phyloP scores from a whole-genome alignment of 2,797 vertebrate species.

The Muraenolepis orangiensis region DNA sequence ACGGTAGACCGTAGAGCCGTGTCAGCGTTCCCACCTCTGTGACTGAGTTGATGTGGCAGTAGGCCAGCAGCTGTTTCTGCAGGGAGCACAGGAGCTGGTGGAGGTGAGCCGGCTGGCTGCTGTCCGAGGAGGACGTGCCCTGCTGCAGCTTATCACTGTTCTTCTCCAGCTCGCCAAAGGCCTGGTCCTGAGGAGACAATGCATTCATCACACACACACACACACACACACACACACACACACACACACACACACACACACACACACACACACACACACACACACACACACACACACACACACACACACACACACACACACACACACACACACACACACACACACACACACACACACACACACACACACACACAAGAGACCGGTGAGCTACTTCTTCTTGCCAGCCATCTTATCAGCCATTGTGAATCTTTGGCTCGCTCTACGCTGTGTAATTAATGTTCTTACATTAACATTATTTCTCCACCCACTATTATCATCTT shows the following conservation, averaged over 20 bases:
- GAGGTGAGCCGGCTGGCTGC: slow-evolving; percentile 95
- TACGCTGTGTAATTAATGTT: too few relatives aligned
- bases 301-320: slow-evolving; percentile 11
- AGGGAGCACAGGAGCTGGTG: slow-evolving; percentile 94
- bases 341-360: too few relatives aligned
- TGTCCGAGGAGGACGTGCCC: slow-evolving; percentile 89
- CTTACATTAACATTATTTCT: too few relatives aligned
- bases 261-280: too few relatives aligned
- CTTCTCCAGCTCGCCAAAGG: slow-evolving; percentile 96
- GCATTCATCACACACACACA: slow-evolving; percentile 12
- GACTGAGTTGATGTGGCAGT: slow-evolving; percentile 91
- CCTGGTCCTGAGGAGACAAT: slow-evolving; percentile 90
- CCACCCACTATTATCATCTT: too few relatives aligned
- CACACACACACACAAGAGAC: too few relatives aligned
- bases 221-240: slow-evolving; percentile 10
- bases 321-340: too few relatives aligned
- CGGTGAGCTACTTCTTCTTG: too few relatives aligned
- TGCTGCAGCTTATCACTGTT: slow-evolving; percentile 95
- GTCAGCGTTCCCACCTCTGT: slow-evolving; percentile 77
- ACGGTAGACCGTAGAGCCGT: neutral
- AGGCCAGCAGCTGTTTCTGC: slow-evolving; percentile 94
- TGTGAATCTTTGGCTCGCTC: neutral
- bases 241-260: too few relatives aligned
- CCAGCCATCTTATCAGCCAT: too few relatives aligned
- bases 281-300: too few relatives aligned